Evolutionary conservation across 1,140 invertebrate species (phyloP).

Genomic region (fruit fly (Drosophila melanogaster)): Release_6_plus_ISO1_MT NT_033777.3:28114501-28115000

Average conservation of each 20-base stretch:
- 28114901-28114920: slow-evolving; percentile 71
- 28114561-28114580: slow-evolving; percentile 51
- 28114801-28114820: slow-evolving; percentile 47
- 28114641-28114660: slow-evolving; percentile 71
- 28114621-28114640: slow-evolving; percentile 70
- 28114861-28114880: slow-evolving; percentile 1
- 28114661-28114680: slow-evolving; percentile 45
- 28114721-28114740: slow-evolving; percentile 54
- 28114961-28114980: slow-evolving; percentile 82
- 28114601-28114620: slow-evolving; percentile 57
- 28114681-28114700: slow-evolving; percentile 27
- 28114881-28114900: slow-evolving; percentile 45
- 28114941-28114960: slow-evolving; percentile 62
- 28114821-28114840: slow-evolving; percentile 21
- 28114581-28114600: slow-evolving; percentile 21
- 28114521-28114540: slow-evolving; percentile 16
- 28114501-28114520: slow-evolving; percentile 21
- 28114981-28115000: slow-evolving; percentile 50
- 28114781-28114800: slow-evolving; percentile 57
- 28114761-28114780: slow-evolving; percentile 70
- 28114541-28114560: slow-evolving; percentile 67
- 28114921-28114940: slow-evolving; percentile 50
- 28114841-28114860: slow-evolving; percentile 56
- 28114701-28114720: slow-evolving; percentile 56
- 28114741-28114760: slow-evolving; percentile 46